These are phyloP conservation scores for Cathartes aura DNA, from an alignment of 2,113 vertebrate genomes.

Conservation along the genomic window DNA sequence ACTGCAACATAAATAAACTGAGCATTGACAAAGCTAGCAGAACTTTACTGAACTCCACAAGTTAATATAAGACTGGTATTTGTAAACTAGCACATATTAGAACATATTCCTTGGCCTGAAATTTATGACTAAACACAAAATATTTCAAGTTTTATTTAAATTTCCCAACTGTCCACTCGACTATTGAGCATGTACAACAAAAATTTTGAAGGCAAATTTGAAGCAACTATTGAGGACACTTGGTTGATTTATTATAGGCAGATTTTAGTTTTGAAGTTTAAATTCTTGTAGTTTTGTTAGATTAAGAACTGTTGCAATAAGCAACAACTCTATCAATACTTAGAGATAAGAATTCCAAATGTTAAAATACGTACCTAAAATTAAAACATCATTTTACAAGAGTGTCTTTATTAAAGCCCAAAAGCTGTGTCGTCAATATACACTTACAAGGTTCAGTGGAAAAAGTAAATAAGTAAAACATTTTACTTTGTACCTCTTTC, in stretches of 20 bases:
- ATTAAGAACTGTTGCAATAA: neutral
- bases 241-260: neutral
- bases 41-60: neutral
- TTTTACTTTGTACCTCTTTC: neutral
- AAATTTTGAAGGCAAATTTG: neutral
- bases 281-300: neutral
- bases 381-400: neutral
- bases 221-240: neutral
- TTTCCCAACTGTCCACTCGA: accelerated
- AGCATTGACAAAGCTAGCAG: neutral
- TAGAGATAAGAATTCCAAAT: neutral
- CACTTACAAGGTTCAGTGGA: neutral
- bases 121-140: neutral
- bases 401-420: neutral
- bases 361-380: neutral
- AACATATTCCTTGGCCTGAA: neutral
- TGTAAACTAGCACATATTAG: neutral
- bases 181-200: accelerated
- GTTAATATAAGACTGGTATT: neutral
- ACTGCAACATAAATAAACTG: neutral
- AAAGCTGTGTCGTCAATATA: neutral
- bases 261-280: neutral
- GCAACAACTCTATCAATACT: neutral
- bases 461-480: neutral
- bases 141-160: neutral